These are phyloP conservation scores for Chloroceryle amazona DNA, from an alignment of 2,797 vertebrate species.

Conservation along the genomic window DNA sequence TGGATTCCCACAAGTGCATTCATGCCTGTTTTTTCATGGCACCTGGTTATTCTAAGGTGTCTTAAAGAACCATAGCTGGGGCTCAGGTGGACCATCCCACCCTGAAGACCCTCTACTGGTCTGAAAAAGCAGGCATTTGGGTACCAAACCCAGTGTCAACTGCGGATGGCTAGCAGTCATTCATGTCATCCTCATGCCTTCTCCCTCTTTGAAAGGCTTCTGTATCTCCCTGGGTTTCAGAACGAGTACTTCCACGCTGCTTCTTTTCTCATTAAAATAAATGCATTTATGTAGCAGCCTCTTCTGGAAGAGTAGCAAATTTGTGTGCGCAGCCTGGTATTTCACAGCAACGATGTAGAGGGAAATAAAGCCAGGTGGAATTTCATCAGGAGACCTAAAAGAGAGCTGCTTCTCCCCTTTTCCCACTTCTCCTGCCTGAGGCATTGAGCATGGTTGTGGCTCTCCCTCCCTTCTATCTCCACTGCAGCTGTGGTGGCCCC, in stretches of 20 bases:
- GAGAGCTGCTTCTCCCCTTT: not conserved
- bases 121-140: not conserved
- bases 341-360: not conserved
- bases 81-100: not conserved
- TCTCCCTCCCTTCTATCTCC: not conserved
- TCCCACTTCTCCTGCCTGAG: not conserved
- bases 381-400: not conserved
- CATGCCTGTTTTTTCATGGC: not conserved
- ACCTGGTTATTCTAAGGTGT: not conserved
- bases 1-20: not conserved
- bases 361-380: not conserved
- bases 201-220: not conserved
- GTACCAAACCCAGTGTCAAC: not conserved
- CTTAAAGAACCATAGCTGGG: not conserved
- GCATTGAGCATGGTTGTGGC: not conserved
- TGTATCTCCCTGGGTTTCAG: not conserved
- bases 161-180: not conserved
- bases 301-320: not conserved
- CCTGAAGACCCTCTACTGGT: not conserved
- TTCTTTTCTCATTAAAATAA: slow-evolving; percentile 20
- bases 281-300: not conserved
- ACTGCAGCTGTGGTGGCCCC: rapidly evolving
- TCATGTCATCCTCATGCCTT: not conserved
- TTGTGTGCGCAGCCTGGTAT: not conserved
- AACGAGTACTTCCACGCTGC: not conserved